These are phyloP conservation scores for Papilio helenus DNA, from an alignment of 1,140 invertebrate species.

Conservation along the genomic window DNA sequence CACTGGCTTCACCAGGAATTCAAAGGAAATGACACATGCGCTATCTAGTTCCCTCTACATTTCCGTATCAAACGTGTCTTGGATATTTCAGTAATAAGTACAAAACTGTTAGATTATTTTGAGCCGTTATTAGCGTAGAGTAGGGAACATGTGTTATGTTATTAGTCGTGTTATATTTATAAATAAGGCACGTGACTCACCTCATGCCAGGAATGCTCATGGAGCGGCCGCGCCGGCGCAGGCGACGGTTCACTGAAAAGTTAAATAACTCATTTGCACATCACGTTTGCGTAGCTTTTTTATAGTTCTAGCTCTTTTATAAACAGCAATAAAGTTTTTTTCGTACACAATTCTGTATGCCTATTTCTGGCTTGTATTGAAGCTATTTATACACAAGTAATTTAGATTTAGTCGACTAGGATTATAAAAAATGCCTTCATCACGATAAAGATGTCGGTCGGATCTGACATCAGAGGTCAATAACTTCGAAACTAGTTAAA, in stretches of 20 bases:
- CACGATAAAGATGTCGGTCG: background rate
- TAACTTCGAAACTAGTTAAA: background rate
- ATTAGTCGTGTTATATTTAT: constrained; percentile 57
- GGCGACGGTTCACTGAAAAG: constrained; percentile 70
- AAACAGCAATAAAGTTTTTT: background rate
- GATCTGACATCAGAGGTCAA: background rate
- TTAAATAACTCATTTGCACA: constrained; percentile 49
- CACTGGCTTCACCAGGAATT: background rate
- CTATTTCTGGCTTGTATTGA: constrained; percentile 14
- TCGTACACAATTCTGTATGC: constrained; percentile 39
- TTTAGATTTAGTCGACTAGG: background rate
- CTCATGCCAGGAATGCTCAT: constrained; percentile 77
- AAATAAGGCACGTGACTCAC: constrained; percentile 74
- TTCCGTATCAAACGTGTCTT: background rate
- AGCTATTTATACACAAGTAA: background rate
- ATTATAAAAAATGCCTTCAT: background rate
- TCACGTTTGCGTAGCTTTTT: constrained; percentile 18
- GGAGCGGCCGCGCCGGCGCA: constrained; percentile 62
- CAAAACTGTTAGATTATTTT: constrained; percentile 24
- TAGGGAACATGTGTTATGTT: constrained; percentile 50
- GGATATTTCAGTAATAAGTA: background rate
- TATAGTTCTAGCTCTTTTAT: background rate
- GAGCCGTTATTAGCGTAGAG: constrained; percentile 14
- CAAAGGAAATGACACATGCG: background rate
- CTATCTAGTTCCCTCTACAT: background rate